phyloP scores from a whole-genome alignment of 2,888 invertebrate genomes.

The Arrhopalites spinosus region DNA sequence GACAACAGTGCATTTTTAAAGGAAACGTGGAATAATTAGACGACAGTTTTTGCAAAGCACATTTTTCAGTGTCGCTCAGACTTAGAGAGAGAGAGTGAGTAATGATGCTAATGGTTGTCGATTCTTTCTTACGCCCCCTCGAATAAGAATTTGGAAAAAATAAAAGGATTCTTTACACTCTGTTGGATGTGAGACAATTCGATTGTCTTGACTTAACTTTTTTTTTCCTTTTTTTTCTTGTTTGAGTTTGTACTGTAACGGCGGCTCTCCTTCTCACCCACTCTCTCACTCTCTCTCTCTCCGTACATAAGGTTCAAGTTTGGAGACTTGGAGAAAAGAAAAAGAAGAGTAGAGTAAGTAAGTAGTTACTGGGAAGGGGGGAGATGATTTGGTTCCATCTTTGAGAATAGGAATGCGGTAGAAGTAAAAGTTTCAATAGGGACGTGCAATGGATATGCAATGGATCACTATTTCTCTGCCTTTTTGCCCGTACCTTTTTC shows the following conservation, averaged over 20 bases:
- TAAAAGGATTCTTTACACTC: background rate
- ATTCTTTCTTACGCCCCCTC: conserved; percentile 9
- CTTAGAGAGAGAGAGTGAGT: conserved; percentile 35
- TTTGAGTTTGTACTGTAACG: background rate
- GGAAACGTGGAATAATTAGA: conserved; percentile 42
- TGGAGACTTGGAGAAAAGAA: background rate
- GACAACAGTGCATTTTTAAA: conserved; percentile 8
- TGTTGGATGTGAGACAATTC: conserved; percentile 41
- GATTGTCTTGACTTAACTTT: conserved; percentile 42
- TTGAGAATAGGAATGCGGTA: background rate
- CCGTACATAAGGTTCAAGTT: background rate
- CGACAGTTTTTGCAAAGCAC: conserved; percentile 34
- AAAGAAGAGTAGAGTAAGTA: background rate
- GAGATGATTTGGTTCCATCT: conserved; percentile 1
- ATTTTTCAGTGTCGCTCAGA: conserved; percentile 41
- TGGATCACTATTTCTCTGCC: background rate
- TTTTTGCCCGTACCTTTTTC: background rate
- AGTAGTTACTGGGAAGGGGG: background rate
- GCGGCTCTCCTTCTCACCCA: background rate
- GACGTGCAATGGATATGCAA: conserved; percentile 15
- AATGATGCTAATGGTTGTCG: conserved; percentile 38
- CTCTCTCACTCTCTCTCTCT: background rate
- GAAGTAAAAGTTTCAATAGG: conserved; percentile 22
- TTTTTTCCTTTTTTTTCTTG: background rate
- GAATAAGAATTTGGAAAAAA: too few species aligned